Conservation (phyloP, 2,797 vertebrate species). For the Esox lucius region DNA sequence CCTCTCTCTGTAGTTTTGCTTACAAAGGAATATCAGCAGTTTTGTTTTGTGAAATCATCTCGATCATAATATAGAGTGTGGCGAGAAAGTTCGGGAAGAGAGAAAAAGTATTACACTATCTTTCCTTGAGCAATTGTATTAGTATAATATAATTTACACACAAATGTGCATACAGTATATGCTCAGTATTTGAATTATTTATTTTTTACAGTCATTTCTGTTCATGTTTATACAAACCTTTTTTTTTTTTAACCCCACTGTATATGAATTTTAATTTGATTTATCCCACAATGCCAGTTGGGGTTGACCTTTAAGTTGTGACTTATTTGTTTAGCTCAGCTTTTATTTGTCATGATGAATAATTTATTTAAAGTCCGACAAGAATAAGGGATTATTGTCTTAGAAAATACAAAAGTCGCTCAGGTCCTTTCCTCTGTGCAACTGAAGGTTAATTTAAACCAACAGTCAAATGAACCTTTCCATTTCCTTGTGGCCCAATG, state of each 20-base stretch:
- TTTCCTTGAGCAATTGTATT: too few species aligned
- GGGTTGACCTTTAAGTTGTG: slow-evolving; percentile 12
- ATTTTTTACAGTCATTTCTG: too few species aligned
- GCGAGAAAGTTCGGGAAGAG: too few species aligned
- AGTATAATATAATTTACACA: too few species aligned
- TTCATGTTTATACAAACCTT: too few species aligned
- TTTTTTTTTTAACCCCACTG: neutral
- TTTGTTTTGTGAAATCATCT: neutral
- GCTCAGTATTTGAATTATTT: too few species aligned
- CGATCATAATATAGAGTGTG: neutral
- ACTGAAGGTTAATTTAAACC: slow-evolving; percentile 64
- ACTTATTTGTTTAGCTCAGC: slow-evolving; percentile 22
- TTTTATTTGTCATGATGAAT: slow-evolving; percentile 54
- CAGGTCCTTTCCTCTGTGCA: slow-evolving; percentile 24
- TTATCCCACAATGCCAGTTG: slow-evolving; percentile 8
- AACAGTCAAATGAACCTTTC: slow-evolving; percentile 53
- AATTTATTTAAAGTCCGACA: slow-evolving; percentile 48
- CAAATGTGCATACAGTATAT: too few species aligned
- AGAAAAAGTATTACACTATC: too few species aligned
- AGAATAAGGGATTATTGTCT: slow-evolving; percentile 55
- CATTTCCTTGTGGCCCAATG: slow-evolving; percentile 41
- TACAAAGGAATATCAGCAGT: neutral
- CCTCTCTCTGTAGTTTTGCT: neutral
- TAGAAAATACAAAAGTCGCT: slow-evolving; percentile 57
- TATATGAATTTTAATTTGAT: slow-evolving; percentile 28